Evolutionary conservation across 2,797 vertebrate species (phyloP), one percentile per base, ranked within the genome.

Genomic region (Micrastur ruficollis): DNA sequence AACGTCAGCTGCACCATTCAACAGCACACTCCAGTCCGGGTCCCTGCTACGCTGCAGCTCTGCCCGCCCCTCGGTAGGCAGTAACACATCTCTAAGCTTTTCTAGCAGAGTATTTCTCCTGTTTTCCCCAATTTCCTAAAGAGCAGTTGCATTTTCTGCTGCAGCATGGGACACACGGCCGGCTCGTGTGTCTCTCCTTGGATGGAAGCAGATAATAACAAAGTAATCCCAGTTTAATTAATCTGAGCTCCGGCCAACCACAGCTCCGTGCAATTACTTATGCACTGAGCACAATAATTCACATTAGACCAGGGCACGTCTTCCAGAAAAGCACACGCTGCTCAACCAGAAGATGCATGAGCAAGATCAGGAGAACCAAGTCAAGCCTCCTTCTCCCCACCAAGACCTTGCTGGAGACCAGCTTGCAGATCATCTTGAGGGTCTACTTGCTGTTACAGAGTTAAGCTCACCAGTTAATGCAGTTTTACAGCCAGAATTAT

Each of bases 221-320:
- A 23, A 47, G 5, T 6, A 70, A 80, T 18, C 59, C 47, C 50
- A 19, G 1, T 32, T 66, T 67, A 65, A 85, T 56, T 85, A 66
- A 55, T 8, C 32, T 7, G 25, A 89, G 14, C 32, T 84, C 47
- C 0, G 0, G 46, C 19, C 0, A 0, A 36, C 29, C 72, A 47
- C 1, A 0, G 50, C 53, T 44, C 49, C 32, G 16, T 7, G 7
- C 46, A 53, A 38, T 27, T 22, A 19, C 4, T 5, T n/a, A 13
- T 0, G 16, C 34, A 11, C 11, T 5, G 38, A 76, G 66, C 62
- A 58, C 44, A 44, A 12, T 9, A 50, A 52, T 22, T 21, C 40
- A 2, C 49, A 4, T 17, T 12, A 73, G n/a, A 55, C 5, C 46
- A 8, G 12, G 25, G 4, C 27, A 11, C 3, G 1, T 20, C 32